Evolutionary conservation across 2,113 vertebrate species (phyloP).

Genomic region (Calidris pygmaea): DNA sequence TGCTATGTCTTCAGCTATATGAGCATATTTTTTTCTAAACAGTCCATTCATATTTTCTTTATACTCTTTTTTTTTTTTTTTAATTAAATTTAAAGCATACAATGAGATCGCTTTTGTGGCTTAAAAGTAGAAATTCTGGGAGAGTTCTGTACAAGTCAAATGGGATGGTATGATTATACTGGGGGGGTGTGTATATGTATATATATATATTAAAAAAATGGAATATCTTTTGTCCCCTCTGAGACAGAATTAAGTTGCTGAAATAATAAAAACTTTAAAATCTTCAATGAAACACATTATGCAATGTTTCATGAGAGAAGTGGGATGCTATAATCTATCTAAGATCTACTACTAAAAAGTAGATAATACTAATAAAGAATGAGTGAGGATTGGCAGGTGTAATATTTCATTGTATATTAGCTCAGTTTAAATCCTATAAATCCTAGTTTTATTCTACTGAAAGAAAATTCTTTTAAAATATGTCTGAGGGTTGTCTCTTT

Average conservation of each 20-base stretch:
- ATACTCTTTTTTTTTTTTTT: neutral
- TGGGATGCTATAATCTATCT: neutral
- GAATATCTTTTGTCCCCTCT: neutral
- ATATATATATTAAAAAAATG: neutral
- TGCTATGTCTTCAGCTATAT: neutral
- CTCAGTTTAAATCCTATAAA: neutral
- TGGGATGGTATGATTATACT: neutral
- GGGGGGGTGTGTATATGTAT: neutral
- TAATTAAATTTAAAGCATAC: neutral
- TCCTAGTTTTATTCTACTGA: neutral
- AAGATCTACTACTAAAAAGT: neutral
- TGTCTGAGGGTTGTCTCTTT: neutral
- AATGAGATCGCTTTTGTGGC: neutral
- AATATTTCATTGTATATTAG: neutral
- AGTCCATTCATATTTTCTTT: neutral
- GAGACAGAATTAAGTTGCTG: neutral
- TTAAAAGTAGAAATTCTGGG: neutral
- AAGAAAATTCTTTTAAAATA: neutral
- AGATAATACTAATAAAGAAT: neutral
- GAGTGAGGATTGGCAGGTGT: neutral
- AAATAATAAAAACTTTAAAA: neutral
- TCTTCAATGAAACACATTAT: neutral
- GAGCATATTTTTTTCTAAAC: neutral
- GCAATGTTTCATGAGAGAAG: neutral
- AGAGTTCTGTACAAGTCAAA: neutral